These are phyloP conservation scores for Drosophila stalkeri DNA, from an alignment of 2,888 invertebrate species.

Conservation along the genomic window DNA sequence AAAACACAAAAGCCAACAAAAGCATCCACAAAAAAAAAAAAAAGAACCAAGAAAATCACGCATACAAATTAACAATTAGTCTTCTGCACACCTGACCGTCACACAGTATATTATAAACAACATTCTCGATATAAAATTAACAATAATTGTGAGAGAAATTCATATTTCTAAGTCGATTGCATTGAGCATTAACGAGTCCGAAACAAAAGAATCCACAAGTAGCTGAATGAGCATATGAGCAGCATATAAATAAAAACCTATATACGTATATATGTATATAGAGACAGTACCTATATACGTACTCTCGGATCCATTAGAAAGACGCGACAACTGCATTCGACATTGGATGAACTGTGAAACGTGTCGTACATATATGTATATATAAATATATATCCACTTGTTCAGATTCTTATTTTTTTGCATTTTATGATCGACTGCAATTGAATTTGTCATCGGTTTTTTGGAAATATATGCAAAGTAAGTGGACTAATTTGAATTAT, in stretches of 20 bases:
- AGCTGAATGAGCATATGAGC: constrained; percentile 55
- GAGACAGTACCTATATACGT: constrained; percentile 3
- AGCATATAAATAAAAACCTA: constrained; percentile 53
- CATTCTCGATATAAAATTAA: constrained; percentile 28
- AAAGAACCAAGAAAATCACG: background rate
- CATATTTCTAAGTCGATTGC: constrained; percentile 29
- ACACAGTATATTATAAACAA: constrained; percentile 55
- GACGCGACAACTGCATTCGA: constrained; percentile 53
- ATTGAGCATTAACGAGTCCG: constrained; percentile 31
- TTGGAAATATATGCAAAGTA: constrained; percentile 24
- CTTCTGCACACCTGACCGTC: constrained; percentile 9
- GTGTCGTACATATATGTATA: constrained; percentile 24
- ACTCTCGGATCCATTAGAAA: constrained; percentile 25
- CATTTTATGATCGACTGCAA: constrained; percentile 8
- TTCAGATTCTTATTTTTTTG: background rate
- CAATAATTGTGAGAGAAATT: constrained; percentile 41
- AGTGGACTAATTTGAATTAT: background rate
- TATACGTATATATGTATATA: constrained; percentile 13
- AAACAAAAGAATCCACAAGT: constrained; percentile 72
- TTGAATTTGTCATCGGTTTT: constrained; percentile 22
- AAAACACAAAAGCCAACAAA: constrained; percentile 35
- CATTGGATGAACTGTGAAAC: constrained; percentile 44
- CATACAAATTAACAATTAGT: constrained; percentile 43
- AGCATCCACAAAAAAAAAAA: constrained; percentile 21
- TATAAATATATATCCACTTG: background rate